Conservation (phyloP, 2,888 invertebrate genomes). For the Cosmorhoe ocellata region DNA sequence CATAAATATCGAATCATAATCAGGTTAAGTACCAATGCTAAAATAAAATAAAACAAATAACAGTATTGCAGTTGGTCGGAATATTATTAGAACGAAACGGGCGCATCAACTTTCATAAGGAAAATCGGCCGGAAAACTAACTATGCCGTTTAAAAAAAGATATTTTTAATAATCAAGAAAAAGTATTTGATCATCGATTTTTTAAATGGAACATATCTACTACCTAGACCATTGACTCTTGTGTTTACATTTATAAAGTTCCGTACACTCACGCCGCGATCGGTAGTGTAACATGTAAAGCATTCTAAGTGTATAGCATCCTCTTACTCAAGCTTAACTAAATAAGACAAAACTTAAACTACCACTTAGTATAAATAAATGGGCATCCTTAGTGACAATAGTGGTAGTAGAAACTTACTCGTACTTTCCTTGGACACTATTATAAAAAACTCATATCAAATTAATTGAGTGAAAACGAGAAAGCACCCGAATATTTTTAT, state of each 20-base stretch:
- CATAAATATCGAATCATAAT: conserved; percentile 47
- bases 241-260: conserved; percentile 33
- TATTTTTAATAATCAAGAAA: conserved; percentile 22
- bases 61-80: not conserved
- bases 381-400: no score
- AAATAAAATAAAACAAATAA: conserved; percentile 4
- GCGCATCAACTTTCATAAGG: conserved; percentile 13
- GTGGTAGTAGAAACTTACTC: no score
- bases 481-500: not conserved
- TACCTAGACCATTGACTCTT: conserved; percentile 46
- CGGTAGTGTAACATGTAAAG: no score
- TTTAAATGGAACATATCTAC: conserved; percentile 41
- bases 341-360: no score
- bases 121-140: conserved; percentile 5
- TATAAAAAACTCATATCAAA: no score
- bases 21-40: conserved; percentile 11
- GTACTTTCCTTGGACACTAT: no score
- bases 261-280: not conserved
- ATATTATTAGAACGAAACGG: conserved; percentile 11
- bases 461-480: not conserved
- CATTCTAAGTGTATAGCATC: no score
- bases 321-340: no score
- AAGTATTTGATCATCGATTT: conserved; percentile 29
- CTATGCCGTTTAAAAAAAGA: conserved; percentile 13
- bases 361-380: no score